Evolutionary conservation across 2,113 vertebrate species (phyloP).

Genomic region (Cavia aperea): DNA sequence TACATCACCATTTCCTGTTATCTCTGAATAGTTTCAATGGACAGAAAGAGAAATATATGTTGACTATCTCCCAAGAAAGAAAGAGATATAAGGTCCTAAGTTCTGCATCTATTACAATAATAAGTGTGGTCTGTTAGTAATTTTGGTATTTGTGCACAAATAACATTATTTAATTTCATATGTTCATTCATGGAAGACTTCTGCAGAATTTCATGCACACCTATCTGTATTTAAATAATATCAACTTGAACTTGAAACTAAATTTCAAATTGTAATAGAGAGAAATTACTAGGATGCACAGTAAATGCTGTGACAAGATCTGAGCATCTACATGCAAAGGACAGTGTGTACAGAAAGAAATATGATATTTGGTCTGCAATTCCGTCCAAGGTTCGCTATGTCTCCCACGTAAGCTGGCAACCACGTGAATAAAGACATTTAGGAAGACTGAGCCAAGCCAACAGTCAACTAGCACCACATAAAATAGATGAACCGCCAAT

Average conservation of each 20-base stretch:
- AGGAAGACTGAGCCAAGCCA: not conserved
- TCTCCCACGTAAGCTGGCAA: not conserved
- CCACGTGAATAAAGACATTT: not conserved
- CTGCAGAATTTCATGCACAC: not conserved
- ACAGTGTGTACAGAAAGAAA: too few relatives aligned
- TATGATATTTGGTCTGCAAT: rapidly evolving
- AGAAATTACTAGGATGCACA: not conserved
- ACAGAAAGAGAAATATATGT: not conserved
- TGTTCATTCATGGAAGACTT: not conserved
- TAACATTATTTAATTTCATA: not conserved
- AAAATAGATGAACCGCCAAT: not conserved
- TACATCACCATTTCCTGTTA: not conserved
- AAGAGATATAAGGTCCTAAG: not conserved
- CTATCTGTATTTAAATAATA: not conserved
- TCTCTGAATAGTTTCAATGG: not conserved
- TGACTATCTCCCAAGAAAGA: not conserved
- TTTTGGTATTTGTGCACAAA: not conserved
- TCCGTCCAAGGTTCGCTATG: not conserved
- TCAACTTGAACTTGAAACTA: not conserved
- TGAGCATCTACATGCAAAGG: not conserved
- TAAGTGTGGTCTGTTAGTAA: not conserved
- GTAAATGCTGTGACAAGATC: rapidly evolving
- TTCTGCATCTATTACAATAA: not conserved
- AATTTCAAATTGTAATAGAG: not conserved
- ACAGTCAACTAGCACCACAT: not conserved